Evolutionary conservation across 2,113 vertebrate genomes (phyloP), one percentile per base, ranked within the genome.

Genomic region (Sebastes fasciatus): DNA sequence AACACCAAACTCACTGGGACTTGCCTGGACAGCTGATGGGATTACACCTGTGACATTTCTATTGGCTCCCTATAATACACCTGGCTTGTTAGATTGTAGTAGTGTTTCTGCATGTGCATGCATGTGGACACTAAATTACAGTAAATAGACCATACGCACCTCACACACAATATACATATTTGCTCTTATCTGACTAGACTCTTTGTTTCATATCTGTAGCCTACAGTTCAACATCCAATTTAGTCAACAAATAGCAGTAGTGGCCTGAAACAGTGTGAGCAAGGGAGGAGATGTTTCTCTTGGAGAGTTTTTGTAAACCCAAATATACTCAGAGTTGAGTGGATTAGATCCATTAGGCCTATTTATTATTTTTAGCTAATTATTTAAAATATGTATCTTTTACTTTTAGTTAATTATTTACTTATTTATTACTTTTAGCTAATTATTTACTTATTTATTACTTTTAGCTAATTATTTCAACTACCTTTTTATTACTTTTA

Each of bases 1-100:
- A 55, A 46, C 26, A 2, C 2, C 19, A 57, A 73, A 79, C 26
- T 49, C 58, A 67, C 42, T 76, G 57, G 69, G 13, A 63, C 58
- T 42, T 67, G 69, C 49, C 45, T 21, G 42, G n/a, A 6, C 66
- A 54, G 48, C 51, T 8, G 11, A 23, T 73, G 66, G 77, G 26
- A 84, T 88, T 79, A 76, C 58, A 79, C 17, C 19, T 65, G 74
- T 34, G 34, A 74, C 68, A 70, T 80, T 86, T 83, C 70, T 74
- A 3, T 5, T 57, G 51, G 23, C 46, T 46, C 40, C 14, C 23
- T 43, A 3, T 52, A 3, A 34, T n/a, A 61, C 23, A 68, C 67
- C 58, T 76, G 45, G 10, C 5, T 45, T 49, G 43, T 67, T 40
- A 21, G 8, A 62, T 45, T 45, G n/a, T 62, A 8, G 48, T 12